A percentile compares a stretch with the other conserved stretches of the same genome.
Conservation (phyloP, 2,797 vertebrate species). For the Hippoglossus hippoglossus region DNA sequence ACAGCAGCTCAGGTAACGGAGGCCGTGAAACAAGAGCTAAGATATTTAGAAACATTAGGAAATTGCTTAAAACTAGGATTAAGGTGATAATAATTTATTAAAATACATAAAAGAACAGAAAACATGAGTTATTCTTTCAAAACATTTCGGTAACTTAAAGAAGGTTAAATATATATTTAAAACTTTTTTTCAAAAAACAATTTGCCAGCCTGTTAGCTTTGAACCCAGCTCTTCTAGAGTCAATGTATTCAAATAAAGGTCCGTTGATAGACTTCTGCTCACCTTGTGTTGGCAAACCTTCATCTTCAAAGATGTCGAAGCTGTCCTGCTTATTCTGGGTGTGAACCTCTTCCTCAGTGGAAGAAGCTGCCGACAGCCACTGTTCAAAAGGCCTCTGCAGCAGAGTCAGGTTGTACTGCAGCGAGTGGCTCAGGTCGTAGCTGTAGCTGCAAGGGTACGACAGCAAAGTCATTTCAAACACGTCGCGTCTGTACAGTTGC, state of each 20-base stretch:
- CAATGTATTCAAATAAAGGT: constrained; percentile 1
- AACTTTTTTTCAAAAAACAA: no score
- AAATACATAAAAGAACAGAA: constrained; percentile 9
- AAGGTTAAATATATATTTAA: not conserved
- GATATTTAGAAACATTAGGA: not conserved
- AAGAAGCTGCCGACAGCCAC: constrained; percentile 57
- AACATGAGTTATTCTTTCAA: not conserved
- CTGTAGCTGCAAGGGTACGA: constrained; percentile 88
- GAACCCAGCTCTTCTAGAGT: not conserved
- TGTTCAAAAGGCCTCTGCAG: constrained; percentile 89
- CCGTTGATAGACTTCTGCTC: constrained; percentile 10
- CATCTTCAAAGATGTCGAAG: constrained; percentile 99
- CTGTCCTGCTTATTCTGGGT: constrained; percentile 88
- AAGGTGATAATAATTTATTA: no score
- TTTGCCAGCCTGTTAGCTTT: not conserved
- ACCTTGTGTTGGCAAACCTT: constrained; percentile 92
- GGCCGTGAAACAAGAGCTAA: not conserved
- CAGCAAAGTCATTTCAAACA: constrained; percentile 11
- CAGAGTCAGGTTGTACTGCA: constrained; percentile 96
- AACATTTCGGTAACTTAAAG: no score
- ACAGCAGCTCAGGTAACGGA: not conserved
- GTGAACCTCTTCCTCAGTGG: constrained; percentile 82
- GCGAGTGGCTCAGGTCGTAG: constrained; percentile 97
- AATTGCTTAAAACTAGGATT: not conserved
- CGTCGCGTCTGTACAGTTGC: no score